Base-by-base conservation (phyloP, 2,888 invertebrate species). In the Chalcosyrphus nemorum region DNA sequence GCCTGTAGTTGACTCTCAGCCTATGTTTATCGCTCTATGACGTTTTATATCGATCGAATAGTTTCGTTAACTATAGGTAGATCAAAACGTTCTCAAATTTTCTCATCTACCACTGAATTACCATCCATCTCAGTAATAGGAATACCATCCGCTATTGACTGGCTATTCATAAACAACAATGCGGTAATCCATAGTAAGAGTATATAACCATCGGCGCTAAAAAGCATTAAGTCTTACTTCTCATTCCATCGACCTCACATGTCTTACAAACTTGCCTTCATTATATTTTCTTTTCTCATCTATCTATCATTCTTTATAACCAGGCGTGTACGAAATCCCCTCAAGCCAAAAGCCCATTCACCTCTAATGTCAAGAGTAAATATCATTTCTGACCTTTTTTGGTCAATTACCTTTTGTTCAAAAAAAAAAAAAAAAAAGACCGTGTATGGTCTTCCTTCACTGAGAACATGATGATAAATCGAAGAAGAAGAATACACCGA, bases 401-500 rank as follows among this genome's bases (percentile, higher is more conserved):
- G 45, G 57, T 45, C 71, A 59, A 59, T 71, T 71, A 47, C 71
- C 29, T 9, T 21, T 45, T 17, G 57, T 21, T 7, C 5, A 17
- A 70, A 47, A 70, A n/a, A n/a, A n/a, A n/a, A n/a, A n/a, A n/a
- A n/a, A n/a, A n/a, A n/a, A n/a, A n/a, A n/a, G n/a, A n/a, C n/a
- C 57, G 35, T 35, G 11, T 17, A 2, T 38, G n/a, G 6, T 27
- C 1, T 27, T 43, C 17, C 27, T 17, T 21, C 21, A 15, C 7
- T 21, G 32, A 50, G 24, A 24, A 38, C 50, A 15, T 38, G 50
- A 47, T 45, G 24, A 45, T 56, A 57, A 70, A 70, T 70, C 70
- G 70, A 57, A 70, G 35, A 70, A 24, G 70, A 57, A 70, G 35
- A 70, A 24, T 9, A 57, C 52, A 56, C 19, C n/a, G 1, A 24